A percentile compares a stretch with the other conserved stretches of the same genome.
phyloP scores from a whole-genome alignment of 1,140 invertebrate genomes.

The Polyergus mexicanus region DNA sequence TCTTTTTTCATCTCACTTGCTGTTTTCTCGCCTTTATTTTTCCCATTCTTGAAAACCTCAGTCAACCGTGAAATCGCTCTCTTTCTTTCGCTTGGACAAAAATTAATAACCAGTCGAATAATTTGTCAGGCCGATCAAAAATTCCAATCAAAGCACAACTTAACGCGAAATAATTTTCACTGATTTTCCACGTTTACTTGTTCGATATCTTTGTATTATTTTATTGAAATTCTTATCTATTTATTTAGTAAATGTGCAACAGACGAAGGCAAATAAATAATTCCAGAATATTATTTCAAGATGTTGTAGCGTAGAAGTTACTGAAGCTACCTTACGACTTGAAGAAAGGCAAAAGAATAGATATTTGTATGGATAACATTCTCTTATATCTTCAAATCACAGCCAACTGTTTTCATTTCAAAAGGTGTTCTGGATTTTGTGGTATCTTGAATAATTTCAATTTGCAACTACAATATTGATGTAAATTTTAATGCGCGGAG shows the following conservation, averaged over 20 bases:
- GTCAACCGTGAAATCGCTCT: background rate
- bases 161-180: slow-evolving; percentile 18
- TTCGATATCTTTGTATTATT: background rate
- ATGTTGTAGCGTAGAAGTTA: background rate
- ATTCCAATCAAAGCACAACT: background rate
- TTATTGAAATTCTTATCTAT: background rate
- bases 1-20: background rate
- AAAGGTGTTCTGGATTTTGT: background rate
- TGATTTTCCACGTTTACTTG: background rate
- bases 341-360: background rate
- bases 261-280: background rate
- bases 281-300: background rate
- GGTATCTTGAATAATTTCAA: background rate
- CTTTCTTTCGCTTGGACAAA: background rate
- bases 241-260: background rate
- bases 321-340: background rate
- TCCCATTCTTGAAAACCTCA: slow-evolving; percentile 4
- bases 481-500: too few species aligned
- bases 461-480: too few species aligned
- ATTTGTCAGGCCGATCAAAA: background rate
- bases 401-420: background rate
- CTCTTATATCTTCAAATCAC: background rate
- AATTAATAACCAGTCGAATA: slow-evolving; percentile 31
- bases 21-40: slow-evolving; percentile 32
- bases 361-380: background rate